Base-by-base conservation (phyloP, 2,113 vertebrate species). In the Morone saxatilis region DNA sequence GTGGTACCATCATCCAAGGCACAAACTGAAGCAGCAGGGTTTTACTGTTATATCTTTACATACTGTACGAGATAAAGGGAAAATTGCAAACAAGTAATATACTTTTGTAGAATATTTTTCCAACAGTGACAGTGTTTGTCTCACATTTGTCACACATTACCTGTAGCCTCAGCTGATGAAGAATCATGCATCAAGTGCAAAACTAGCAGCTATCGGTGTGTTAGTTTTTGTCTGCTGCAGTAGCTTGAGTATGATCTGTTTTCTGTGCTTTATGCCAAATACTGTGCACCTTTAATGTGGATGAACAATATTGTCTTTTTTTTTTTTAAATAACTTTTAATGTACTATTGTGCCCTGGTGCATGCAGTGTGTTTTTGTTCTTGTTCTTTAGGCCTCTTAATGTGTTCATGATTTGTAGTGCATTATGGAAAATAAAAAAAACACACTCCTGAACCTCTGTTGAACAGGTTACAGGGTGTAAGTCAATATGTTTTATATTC, bases 41-140 rank as follows among this genome's bases (percentile, higher is more conserved):
- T 90, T 85, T 71, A 83, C 65, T 61, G 25, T 80, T 87, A 25
- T 67, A 81, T 86, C 62, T 67, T 85, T 78, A 62, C 36, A 75
- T 75, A 77, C 56, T 69, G 17, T 86, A 73, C 71, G 79, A 84
- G 75, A 80, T 69, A 83, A 86, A 88, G 86, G 78, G 71, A 88
- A 86, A 67, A 71, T 76, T 84, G 69, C 81, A 87, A 89, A 76
- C 20, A 53, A 86, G 76, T 91, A 63, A 51, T 66, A 78, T 90
- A 92, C 89, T 95, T 95, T 93, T 95, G 87, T 92, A 92, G n/a
- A 91, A 84, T 94, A 95, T 96, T 95, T 95, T 95, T 94, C 84
- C 90, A 90, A 73, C 73, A 79, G 82, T 85, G 80, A 86, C 87
- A 81, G 78, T 86, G 80, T 90, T 86, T 72, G 54, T 82, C 41